Evolutionary conservation across 1,140 invertebrate genomes (phyloP).

Genomic region (Palaemon carinicauda): DNA sequence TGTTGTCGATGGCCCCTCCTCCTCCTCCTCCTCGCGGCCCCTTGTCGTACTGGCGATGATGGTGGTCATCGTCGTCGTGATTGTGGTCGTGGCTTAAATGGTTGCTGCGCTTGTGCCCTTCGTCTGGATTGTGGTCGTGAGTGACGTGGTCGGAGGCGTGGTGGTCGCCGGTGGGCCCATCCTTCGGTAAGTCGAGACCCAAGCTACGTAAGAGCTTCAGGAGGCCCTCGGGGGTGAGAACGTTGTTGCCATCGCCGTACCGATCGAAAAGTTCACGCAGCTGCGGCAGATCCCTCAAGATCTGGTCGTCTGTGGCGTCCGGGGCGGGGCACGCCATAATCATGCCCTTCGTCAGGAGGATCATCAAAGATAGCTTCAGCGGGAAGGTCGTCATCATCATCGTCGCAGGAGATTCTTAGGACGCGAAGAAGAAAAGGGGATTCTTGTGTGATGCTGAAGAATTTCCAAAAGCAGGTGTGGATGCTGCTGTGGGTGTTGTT

Average conservation of each 20-base stretch:
- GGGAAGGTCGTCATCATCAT: background rate
- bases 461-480: too few relatives aligned
- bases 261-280: background rate
- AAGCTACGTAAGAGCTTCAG: background rate
- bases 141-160: slow-evolving; percentile 7
- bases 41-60: background rate
- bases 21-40: too few relatives aligned
- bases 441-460: too few relatives aligned
- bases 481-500: too few relatives aligned
- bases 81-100: slow-evolving; percentile 19
- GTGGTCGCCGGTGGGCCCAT: background rate
- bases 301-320: background rate
- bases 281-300: background rate
- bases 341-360: background rate
- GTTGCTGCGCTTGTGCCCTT: background rate
- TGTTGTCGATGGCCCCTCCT: background rate
- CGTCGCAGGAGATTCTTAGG: background rate
- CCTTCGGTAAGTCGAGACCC: background rate
- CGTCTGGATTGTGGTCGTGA: slow-evolving; percentile 11
- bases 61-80: background rate
- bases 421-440: background rate
- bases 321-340: background rate
- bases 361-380: background rate
- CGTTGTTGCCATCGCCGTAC: background rate
- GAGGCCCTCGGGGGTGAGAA: slow-evolving; percentile 20